phyloP scores from a whole-genome alignment of 2,113 vertebrate species.

The Myanophis thanlyinensis region DNA sequence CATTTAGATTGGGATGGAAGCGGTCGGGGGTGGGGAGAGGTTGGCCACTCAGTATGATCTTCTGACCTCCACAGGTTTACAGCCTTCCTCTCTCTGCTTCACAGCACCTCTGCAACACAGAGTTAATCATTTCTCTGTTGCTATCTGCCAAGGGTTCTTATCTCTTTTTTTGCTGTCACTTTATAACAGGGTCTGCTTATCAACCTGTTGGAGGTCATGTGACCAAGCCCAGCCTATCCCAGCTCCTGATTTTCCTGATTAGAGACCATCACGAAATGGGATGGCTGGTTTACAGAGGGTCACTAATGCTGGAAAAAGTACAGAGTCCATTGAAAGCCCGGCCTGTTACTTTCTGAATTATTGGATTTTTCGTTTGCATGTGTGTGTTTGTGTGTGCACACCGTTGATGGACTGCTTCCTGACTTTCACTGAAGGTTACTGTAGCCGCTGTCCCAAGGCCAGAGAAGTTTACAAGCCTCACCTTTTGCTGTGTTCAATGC shows the following conservation, averaged over 20 bases:
- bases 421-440: slow-evolving; percentile 72
- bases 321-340: slow-evolving; percentile 73
- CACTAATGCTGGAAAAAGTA: slow-evolving; percentile 74
- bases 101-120: slow-evolving; percentile 69
- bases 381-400: neutral
- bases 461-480: slow-evolving; percentile 66
- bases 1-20: slow-evolving; percentile 53
- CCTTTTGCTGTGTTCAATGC: slow-evolving; percentile 66
- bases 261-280: slow-evolving; percentile 74
- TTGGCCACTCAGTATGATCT: slow-evolving; percentile 67
- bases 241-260: slow-evolving; percentile 74
- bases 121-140: slow-evolving; percentile 93
- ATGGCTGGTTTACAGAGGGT: slow-evolving; percentile 76
- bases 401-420: slow-evolving; percentile 59
- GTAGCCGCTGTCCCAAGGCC: slow-evolving; percentile 60
- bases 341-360: slow-evolving; percentile 73
- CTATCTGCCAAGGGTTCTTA: slow-evolving; percentile 90
- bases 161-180: slow-evolving; percentile 88
- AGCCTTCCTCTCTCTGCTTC: slow-evolving; percentile 71
- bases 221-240: slow-evolving; percentile 72
- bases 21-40: neutral
- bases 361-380: slow-evolving; percentile 52
- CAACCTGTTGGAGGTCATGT: slow-evolving; percentile 69
- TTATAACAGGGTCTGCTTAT: slow-evolving; percentile 90
- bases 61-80: slow-evolving; percentile 72